These are phyloP conservation scores for Charina bottae DNA, from an alignment of 2,113 vertebrate genomes.

Conservation along the genomic window DNA sequence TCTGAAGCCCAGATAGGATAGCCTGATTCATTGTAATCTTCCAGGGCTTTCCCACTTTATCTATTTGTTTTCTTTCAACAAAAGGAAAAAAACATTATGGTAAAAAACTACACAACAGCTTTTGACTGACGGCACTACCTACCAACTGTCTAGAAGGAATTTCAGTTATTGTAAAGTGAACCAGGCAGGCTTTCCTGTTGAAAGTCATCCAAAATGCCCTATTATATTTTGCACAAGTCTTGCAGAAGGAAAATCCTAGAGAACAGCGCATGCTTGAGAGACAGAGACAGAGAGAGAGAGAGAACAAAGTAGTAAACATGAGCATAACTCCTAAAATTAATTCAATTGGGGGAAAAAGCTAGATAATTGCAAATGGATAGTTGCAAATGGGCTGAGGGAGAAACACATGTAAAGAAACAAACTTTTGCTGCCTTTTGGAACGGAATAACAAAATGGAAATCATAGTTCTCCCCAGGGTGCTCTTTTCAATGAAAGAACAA, in stretches of 20 bases:
- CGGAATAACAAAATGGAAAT: constrained; percentile 63
- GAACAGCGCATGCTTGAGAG: constrained; percentile 28
- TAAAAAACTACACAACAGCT: too few species aligned
- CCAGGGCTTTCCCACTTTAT: too few species aligned
- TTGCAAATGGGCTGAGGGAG: constrained; percentile 24
- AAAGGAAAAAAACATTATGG: too few species aligned
- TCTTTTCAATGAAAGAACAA: constrained; percentile 69
- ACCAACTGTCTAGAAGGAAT: background rate
- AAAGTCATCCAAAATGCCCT: background rate
- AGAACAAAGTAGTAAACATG: background rate
- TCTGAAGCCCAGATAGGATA: too few species aligned
- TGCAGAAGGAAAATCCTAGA: constrained; percentile 25
- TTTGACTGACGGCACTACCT: too few species aligned
- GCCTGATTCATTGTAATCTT: too few species aligned
- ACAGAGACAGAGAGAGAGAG: background rate
- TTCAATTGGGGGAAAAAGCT: constrained; percentile 24
- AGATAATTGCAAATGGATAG: constrained; percentile 44
- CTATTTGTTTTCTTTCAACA: too few species aligned
- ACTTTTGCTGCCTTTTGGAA: constrained; percentile 53
- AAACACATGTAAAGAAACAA: constrained; percentile 49
- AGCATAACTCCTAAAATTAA: constrained; percentile 35
- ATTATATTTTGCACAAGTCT: background rate
- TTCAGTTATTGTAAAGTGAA: background rate
- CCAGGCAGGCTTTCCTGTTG: background rate
- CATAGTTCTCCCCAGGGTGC: constrained; percentile 58